phyloP scores from a whole-genome alignment of 1,140 invertebrate species.

The Nephila pilipes region DNA sequence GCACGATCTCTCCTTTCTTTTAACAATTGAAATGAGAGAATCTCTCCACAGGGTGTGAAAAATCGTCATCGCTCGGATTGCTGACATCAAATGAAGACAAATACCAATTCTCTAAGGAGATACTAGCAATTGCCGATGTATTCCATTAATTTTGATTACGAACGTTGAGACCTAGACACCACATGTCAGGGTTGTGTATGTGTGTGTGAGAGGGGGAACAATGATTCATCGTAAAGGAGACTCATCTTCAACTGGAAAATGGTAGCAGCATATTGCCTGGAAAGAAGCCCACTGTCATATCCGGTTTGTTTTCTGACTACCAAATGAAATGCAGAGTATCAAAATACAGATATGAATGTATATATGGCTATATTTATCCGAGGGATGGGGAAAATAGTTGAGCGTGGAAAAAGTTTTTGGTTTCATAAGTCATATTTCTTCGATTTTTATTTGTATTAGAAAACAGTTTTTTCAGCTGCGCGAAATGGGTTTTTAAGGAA shows the following conservation, averaged over 20 bases:
- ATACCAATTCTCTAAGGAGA: conserved; percentile 9
- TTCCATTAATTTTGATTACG: conserved; percentile 35
- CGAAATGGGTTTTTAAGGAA: too few species aligned
- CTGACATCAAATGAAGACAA: conserved; percentile 5
- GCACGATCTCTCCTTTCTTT: background rate
- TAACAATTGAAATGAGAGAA: background rate
- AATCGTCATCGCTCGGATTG: background rate
- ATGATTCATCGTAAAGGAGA: background rate
- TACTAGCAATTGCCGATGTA: conserved; percentile 24
- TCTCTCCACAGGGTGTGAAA: background rate
- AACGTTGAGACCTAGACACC: background rate
- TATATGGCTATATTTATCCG: too few species aligned
- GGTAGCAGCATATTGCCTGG: background rate
- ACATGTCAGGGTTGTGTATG: background rate
- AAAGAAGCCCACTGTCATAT: background rate
- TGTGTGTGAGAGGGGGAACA: background rate
- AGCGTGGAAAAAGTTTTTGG: too few species aligned
- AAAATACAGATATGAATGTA: background rate
- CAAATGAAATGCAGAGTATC: background rate
- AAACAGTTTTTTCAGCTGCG: too few species aligned
- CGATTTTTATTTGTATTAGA: too few species aligned
- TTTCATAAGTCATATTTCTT: too few species aligned
- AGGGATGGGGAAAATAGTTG: too few species aligned
- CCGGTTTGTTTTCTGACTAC: background rate
- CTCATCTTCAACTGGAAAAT: background rate